Evolutionary conservation across 2,888 invertebrate species (phyloP), one percentile per base, ranked within the genome.

Genomic region (Hyposoter didymator): DNA sequence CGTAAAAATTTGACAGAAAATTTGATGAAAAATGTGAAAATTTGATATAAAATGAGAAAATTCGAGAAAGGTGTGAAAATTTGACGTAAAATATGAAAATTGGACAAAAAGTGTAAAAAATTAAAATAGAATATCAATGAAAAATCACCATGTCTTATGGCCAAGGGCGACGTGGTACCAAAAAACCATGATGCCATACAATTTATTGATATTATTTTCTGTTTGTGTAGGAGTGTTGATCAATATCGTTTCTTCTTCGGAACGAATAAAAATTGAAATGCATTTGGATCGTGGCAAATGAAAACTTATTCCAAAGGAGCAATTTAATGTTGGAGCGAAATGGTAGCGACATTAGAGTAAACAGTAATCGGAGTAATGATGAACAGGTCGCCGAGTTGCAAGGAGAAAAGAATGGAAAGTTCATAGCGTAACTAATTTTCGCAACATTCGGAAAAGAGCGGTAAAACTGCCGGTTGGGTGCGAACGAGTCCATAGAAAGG

Each of bases 321-420:
- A 75, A 10, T 28, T 72, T 47, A 32, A 35, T 17, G 32, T 28
- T 52, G 64, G 55, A 43, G 35, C 32, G 43, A 76, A 45, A 49
- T 43, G 72, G 55, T 59, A 43, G 47, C 28, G 52, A n/a, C 12
- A 19, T 28, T 14, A 6, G 45, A 70, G 70, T 70, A 28, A 70
- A 78, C 67, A 69, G 47, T 22, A 66, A 55, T 39, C 14, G 70
- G 12, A 45, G 80, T 66, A 66, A 76, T 80, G 45, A 80, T 80
- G 66, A 84, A 84, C 76, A 59, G 84, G 70, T 84, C 84, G 49
- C 59, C 35, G 47, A 73, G 43, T 49, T 78, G 22, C 59, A 4
- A n/a, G 43, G 17, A 43, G 78, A 49, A 70, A 78, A 85, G 74
- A 82, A 78, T 82, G 69, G 64, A 14, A 74, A 73, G 73, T 32